phyloP scores from a whole-genome alignment of 2,113 vertebrate genomes.

The Sceloporus undulatus region DNA sequence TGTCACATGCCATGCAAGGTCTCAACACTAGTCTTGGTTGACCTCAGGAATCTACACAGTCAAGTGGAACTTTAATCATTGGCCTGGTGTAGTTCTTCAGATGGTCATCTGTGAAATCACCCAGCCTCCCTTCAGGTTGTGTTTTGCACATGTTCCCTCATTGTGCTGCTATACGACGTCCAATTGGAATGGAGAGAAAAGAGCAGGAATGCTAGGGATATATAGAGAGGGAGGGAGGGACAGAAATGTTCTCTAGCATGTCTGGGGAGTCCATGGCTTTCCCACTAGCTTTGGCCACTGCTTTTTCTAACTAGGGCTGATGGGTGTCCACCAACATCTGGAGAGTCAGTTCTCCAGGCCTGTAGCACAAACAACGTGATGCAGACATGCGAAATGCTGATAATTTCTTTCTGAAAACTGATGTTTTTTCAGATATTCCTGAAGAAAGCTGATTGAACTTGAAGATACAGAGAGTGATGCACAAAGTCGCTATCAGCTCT shows the following conservation, averaged over 20 bases:
- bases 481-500: neutral
- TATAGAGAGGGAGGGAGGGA: no score
- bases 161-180: no score
- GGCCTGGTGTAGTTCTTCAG: no score
- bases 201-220: no score
- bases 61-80: no score
- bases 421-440: constrained; percentile 89
- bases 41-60: no score
- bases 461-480: constrained; percentile 18
- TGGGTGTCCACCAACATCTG: neutral
- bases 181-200: no score
- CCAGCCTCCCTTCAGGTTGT: no score
- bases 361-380: neutral
- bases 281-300: neutral
- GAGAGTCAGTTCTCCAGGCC: neutral
- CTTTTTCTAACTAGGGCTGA: neutral
- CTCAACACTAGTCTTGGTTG: neutral
- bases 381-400: rapidly evolving
- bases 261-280: neutral
- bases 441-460: constrained; percentile 87
- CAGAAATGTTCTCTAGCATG: neutral
- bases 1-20: neutral
- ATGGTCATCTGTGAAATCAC: no score
- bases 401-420: neutral
- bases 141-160: no score